A percentile compares a stretch with the other conserved stretches of the same genome.
Conservation (phyloP, 2,797 vertebrate species). For the Sebastes minor region DNA sequence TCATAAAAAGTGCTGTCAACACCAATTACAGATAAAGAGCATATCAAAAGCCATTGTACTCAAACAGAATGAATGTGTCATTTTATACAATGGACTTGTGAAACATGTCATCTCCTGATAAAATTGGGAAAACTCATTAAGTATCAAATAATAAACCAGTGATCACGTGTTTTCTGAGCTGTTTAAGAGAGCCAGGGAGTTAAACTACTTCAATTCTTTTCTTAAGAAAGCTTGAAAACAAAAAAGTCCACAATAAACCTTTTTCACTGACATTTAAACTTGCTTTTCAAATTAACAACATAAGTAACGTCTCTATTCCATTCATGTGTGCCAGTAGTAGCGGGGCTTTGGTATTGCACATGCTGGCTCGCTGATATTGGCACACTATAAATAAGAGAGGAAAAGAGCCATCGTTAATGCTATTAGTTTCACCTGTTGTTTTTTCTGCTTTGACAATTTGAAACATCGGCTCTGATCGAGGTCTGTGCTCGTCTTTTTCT, state of each 20-base stretch:
- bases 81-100: not conserved
- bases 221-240: not conserved
- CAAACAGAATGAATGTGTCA: not conserved
- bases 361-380: slow-evolving; percentile 2
- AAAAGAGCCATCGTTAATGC: slow-evolving; percentile 13
- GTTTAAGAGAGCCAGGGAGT: not conserved
- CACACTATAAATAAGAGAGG: not conserved
- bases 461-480: slow-evolving; percentile 8
- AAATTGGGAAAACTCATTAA: not conserved
- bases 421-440: slow-evolving; percentile 33
- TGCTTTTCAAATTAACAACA: not conserved
- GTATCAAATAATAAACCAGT: not conserved
- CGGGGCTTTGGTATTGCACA: not conserved
- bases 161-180: not conserved
- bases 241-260: not conserved
- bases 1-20: not conserved
- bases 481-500: not conserved
- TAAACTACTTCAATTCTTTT: not conserved
- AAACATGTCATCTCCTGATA: not conserved
- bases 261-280: not conserved
- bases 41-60: not conserved
- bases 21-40: not conserved
- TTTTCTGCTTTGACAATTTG: not conserved
- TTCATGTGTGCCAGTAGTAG: not conserved
- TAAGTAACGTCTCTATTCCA: not conserved